A percentile compares a stretch with the other conserved stretches of the same genome.
Evolutionary conservation across 2,888 invertebrate genomes (phyloP).

Genomic region (Sinotaia quadrata): DNA sequence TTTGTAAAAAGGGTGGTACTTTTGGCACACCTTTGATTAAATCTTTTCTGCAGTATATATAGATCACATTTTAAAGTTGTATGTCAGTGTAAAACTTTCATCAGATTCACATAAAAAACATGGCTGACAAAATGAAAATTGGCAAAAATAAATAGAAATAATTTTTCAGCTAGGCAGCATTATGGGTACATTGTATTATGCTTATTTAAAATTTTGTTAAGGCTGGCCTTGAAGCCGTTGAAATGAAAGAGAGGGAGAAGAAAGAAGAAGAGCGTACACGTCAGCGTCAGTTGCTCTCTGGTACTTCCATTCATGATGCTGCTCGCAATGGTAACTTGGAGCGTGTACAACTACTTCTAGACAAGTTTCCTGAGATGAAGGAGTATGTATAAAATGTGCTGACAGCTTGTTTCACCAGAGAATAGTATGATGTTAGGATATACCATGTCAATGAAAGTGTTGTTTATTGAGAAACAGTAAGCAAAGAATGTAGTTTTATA

Average conservation of each 20-base stretch:
- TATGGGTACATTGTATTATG: too few species aligned
- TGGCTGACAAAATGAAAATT: neutral
- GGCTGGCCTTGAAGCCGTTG: slow-evolving; percentile 57
- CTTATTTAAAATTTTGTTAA: slow-evolving; percentile 35
- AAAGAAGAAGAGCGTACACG: slow-evolving; percentile 41
- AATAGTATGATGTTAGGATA: too few species aligned
- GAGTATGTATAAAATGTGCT: slow-evolving; percentile 50
- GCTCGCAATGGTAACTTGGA: slow-evolving; percentile 59
- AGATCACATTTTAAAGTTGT: too few species aligned
- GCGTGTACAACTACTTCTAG: slow-evolving; percentile 57
- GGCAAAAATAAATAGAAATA: neutral
- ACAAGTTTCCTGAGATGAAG: slow-evolving; percentile 60
- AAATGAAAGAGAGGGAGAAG: slow-evolving; percentile 43
- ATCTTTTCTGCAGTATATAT: too few species aligned
- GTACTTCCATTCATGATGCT: slow-evolving; percentile 64
- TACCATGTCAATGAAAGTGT: too few species aligned
- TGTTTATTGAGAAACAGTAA: too few species aligned
- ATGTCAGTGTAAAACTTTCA: too few species aligned
- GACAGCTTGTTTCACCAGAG: too few species aligned
- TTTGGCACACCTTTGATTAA: too few species aligned
- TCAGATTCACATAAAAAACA: neutral
- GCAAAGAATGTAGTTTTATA: too few species aligned
- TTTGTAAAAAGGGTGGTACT: too few species aligned
- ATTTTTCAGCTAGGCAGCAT: too few species aligned
- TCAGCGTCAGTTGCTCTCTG: slow-evolving; percentile 46